Base-by-base conservation (phyloP, 2,888 invertebrate species). In the Spatulosminthurus flaviceps region DNA sequence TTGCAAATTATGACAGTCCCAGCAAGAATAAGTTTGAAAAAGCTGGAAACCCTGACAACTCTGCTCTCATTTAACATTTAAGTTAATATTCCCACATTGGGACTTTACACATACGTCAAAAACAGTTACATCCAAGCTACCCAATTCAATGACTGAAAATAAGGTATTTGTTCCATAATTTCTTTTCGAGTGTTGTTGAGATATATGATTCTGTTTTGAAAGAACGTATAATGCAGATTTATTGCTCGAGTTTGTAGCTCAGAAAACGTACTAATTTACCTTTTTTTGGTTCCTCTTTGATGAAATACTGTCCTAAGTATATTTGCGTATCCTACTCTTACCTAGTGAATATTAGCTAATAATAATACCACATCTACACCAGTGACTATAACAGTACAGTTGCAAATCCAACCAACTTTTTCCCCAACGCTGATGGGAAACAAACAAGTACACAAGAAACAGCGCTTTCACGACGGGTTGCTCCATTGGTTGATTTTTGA, bases 391-490 rank as follows among this genome's bases (percentile, higher is more conserved):
- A n/a, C 34, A 51, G 19, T 51, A 51, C 19, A 51, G 51, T 11
- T 51, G 16, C n/a, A 19, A 51, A 51, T n/a, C n/a, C 51, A 13
- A 51, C 51, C 19, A 51, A 51, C 16, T 19, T 51, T 16, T 51
- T n/a, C n/a, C 9, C 51, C 51, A n/a, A 51, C 51, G 9, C 51
- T 5, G 19, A 51, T n/a, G 51, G 16, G 9, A 16, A n/a, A 19
- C 1, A 51, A 19, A 51, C 51, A 19, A 51, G 19, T 64, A 64
- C 24, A 24, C 64, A 64, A 64, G 24, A 24, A 64, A 64, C 42
- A 72, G 72, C 72, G 72, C 72, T 72, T 72, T 72, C 72, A 72
- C 11, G 43, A 72, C 72, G 72, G 72, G 72, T 72, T 72, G 72
- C 72, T 72, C 51, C 21, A 70, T 70, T 70, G 51, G 64, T 64